These are phyloP conservation scores for Corvus cornix DNA, from an alignment of 2,113 vertebrate genomes.

Conservation along the genomic window DNA sequence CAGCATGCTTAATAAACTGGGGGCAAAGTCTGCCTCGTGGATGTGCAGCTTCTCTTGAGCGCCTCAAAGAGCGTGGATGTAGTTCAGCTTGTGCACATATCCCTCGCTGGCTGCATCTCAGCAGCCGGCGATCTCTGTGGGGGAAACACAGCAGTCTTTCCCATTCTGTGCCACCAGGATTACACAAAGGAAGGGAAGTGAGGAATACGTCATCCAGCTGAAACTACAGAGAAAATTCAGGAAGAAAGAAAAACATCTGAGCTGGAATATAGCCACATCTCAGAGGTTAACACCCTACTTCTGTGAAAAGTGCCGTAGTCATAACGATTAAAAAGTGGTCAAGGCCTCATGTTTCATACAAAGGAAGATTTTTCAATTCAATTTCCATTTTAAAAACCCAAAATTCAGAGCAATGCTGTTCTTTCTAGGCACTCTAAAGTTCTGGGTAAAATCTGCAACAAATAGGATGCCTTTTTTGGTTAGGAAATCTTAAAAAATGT, in stretches of 20 bases:
- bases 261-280: not conserved
- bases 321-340: not conserved
- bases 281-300: conserved; percentile 38
- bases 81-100: not conserved
- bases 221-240: conserved; percentile 51
- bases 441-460: not conserved
- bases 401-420: not conserved
- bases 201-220: conserved; percentile 38
- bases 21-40: not conserved
- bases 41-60: not conserved
- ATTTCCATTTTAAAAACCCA: not conserved
- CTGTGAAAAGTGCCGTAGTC: not conserved
- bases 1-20: not conserved
- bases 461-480: not conserved
- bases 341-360: not conserved
- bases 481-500: not conserved
- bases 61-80: not conserved
- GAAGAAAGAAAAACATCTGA: conserved; percentile 51
- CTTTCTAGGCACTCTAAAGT: not conserved
- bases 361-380: not conserved
- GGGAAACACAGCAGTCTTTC: conserved; percentile 29
- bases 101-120: not conserved
- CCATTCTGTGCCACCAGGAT: conserved; percentile 26
- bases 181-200: conserved; percentile 52
- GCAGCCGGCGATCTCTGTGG: not conserved